Evolutionary conservation across 2,888 invertebrate species (phyloP).

Genomic region (Portevinia maculata): DNA sequence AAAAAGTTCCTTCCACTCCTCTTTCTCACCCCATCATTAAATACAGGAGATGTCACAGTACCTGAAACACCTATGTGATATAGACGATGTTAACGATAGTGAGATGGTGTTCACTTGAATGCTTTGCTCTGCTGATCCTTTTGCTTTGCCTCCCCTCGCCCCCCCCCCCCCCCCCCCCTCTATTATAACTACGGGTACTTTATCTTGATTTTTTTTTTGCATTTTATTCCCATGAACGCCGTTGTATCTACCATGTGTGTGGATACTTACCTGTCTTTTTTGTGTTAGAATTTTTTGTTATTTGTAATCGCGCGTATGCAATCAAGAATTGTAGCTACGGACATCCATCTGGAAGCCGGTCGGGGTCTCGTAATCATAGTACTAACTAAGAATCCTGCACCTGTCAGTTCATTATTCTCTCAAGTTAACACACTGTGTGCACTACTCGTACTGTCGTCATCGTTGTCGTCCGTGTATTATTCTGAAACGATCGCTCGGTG

Average conservation of each 20-base stretch:
- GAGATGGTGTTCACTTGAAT: slow-evolving; percentile 55
- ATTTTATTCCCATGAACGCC: slow-evolving; percentile 39
- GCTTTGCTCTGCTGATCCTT: slow-evolving; percentile 19
- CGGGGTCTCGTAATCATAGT: not conserved
- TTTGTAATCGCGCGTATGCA: slow-evolving; percentile 59
- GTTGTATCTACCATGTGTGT: slow-evolving; percentile 28
- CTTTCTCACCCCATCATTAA: slow-evolving; percentile 33
- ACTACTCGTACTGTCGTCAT: slow-evolving; percentile 50
- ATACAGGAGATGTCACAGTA: slow-evolving; percentile 61
- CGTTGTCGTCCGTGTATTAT: not conserved
- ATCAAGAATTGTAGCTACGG: slow-evolving; percentile 68
- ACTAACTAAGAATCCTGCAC: slow-evolving; percentile 62
- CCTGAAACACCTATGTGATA: slow-evolving; percentile 42
- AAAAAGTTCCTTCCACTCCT: not conserved
- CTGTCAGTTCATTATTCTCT: slow-evolving; percentile 70
- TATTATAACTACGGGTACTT: slow-evolving; percentile 31
- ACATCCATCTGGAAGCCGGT: slow-evolving; percentile 57
- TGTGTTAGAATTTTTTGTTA: slow-evolving; percentile 46
- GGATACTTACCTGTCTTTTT: slow-evolving; percentile 59
- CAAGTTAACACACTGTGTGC: slow-evolving; percentile 46
- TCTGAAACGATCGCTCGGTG: slow-evolving; percentile 9
- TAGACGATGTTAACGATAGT: slow-evolving; percentile 54
- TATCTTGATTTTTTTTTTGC: slow-evolving; percentile 30
- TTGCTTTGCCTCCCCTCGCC: not conserved
- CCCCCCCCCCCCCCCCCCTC: not conserved